phyloP scores from a whole-genome alignment of 2,888 invertebrate species.

The Eupeodes luniger region DNA sequence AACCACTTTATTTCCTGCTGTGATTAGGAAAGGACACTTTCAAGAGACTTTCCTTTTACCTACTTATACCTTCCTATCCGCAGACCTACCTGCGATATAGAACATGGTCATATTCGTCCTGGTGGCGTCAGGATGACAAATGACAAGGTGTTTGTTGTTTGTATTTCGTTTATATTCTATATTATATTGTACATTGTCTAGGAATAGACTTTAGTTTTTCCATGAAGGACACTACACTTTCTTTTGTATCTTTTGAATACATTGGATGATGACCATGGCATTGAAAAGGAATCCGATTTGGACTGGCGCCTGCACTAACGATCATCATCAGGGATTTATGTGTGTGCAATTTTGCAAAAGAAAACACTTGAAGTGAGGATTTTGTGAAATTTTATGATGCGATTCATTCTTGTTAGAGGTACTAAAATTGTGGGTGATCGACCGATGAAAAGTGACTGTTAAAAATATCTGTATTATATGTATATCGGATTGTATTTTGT shows the following conservation, averaged over 20 bases:
- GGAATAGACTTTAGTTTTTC: conserved; percentile 54
- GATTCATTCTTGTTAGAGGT: conserved; percentile 38
- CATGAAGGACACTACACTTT: conserved; percentile 57
- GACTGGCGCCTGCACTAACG: conserved; percentile 74
- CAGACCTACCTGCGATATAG: not conserved
- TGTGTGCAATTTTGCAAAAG: conserved; percentile 40
- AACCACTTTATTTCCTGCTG: conserved; percentile 69
- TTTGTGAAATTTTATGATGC: conserved; percentile 70
- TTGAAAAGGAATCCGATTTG: conserved; percentile 57
- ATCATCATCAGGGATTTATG: conserved; percentile 45
- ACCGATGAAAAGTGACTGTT: conserved; percentile 19
- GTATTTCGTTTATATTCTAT: not conserved
- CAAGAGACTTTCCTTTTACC: not conserved
- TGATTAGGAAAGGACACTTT: conserved; percentile 23
- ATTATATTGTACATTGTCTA: conserved; percentile 37
- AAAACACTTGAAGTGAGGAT: conserved; percentile 36
- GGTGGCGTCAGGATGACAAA: conserved; percentile 69
- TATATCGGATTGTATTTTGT: no score
- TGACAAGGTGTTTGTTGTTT: conserved; percentile 60
- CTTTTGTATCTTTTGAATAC: conserved; percentile 39
- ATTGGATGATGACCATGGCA: conserved; percentile 29
- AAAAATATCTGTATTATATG: no score
- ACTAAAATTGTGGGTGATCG: conserved; percentile 39
- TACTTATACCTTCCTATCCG: no score
- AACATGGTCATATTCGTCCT: conserved; percentile 52